phyloP scores from a whole-genome alignment of 2,113 vertebrate genomes.

The Nansenia antarctica region DNA sequence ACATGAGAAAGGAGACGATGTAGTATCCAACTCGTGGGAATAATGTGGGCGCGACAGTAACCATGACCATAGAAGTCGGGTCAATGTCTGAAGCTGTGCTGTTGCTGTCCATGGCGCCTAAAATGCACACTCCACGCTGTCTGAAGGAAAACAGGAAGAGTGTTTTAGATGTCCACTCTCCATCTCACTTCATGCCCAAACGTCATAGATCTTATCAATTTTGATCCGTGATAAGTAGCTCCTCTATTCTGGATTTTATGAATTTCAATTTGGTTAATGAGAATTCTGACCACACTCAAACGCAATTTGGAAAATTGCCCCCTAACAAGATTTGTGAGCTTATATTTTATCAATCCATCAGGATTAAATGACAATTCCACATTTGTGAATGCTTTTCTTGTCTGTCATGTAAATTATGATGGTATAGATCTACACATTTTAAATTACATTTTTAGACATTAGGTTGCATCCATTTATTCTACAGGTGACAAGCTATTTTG shows the following conservation, averaged over 20 bases:
- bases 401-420: too few relatives aligned
- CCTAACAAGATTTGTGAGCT: conserved; percentile 57
- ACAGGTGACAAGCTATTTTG: too few relatives aligned
- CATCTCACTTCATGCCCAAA: not conserved
- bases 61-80: conserved; percentile 1
- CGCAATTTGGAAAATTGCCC: conserved; percentile 57
- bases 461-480: not conserved
- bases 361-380: conserved; percentile 54
- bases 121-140: not conserved
- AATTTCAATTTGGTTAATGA: not conserved
- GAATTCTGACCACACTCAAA: conserved; percentile 1
- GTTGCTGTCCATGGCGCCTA: conserved; percentile 53
- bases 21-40: conserved; percentile 66
- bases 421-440: not conserved
- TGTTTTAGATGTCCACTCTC: not conserved
- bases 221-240: conserved; percentile 36
- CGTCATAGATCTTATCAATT: conserved; percentile 43
- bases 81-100: conserved; percentile 25
- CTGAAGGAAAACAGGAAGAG: not conserved
- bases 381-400: not conserved
- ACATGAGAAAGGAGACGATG: conserved; percentile 69
- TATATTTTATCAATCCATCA: conserved; percentile 42
- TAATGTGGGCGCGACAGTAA: conserved; percentile 41
- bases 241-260: conserved; percentile 13
- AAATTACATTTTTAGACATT: not conserved